Evolutionary conservation across 2,888 invertebrate species (phyloP).

Genomic region (Lathronympha strigana): DNA sequence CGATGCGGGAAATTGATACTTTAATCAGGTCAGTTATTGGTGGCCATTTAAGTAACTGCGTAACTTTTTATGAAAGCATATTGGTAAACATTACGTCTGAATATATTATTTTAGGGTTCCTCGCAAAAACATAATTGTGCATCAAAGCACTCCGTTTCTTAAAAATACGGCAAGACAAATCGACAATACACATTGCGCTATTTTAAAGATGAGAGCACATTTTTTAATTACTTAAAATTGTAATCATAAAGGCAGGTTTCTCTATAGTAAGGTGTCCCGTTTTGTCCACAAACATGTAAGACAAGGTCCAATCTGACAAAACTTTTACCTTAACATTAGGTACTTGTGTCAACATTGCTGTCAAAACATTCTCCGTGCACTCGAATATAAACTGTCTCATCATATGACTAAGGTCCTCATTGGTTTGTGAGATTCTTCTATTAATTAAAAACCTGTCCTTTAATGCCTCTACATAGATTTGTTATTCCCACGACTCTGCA

Average conservation of each 20-base stretch:
- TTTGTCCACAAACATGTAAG: constrained; percentile 39
- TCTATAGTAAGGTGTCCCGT: constrained; percentile 1
- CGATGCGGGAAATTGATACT: constrained; percentile 35
- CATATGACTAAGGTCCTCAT: background rate
- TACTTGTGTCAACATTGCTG: constrained; percentile 31
- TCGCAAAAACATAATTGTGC: background rate
- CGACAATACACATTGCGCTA: no score
- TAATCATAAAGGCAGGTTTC: no score
- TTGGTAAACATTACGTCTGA: background rate
- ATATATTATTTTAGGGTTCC: background rate
- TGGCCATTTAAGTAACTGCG: constrained; percentile 17
- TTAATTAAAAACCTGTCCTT: constrained; percentile 41
- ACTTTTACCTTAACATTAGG: constrained; percentile 35
- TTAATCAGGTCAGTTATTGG: constrained; percentile 32
- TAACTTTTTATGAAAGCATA: background rate
- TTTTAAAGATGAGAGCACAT: no score
- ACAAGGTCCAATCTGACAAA: constrained; percentile 38
- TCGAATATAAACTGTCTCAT: background rate
- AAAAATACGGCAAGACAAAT: no score
- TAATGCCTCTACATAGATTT: constrained; percentile 40
- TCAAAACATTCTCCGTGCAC: constrained; percentile 5
- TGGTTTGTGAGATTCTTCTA: constrained; percentile 5
- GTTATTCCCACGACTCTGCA: constrained; percentile 39
- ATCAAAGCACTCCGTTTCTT: no score
- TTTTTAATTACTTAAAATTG: background rate